Evolutionary conservation across 2,113 vertebrate genomes (phyloP), one percentile per base, ranked within the genome.

Genomic region (Tragelaphus imberbis): DNA sequence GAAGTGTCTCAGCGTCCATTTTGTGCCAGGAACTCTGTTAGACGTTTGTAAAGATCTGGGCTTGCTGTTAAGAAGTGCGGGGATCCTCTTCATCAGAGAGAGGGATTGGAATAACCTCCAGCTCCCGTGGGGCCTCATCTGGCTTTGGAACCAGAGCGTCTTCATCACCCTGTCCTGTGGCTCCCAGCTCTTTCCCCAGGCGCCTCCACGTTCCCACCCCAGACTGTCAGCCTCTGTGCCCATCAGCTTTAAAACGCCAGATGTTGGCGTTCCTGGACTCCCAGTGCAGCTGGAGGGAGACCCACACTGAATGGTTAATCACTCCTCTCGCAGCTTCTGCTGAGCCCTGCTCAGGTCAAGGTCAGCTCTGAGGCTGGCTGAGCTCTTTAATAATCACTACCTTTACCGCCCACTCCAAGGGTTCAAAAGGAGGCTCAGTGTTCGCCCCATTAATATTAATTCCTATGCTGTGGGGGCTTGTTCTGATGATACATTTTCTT

Each of bases 381-480:
- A 95, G 97, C 90, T 97, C 97, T 91, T 97, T 95, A 95, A 90
- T 90, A 95, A 95, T 97, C 96, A 96, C 93, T 87, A 85, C 96
- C 97, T 98, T 97, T 91, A 55, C 97, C 86, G 68, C 97, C 96
- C 96, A 96, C 92, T 82, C 92, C 97, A 93, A 58, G 59, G 68
- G 95, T 98, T 98, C 97, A 97, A 95, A 97, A 97, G 96, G 95
- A 97, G 96, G 97, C 97, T 97, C 95, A 15, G 33, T 84, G 97
- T 98, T 97, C 2, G 0, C 86, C 90, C 53, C 97, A 98, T 98
- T 97, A 98, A 99, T 98, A 98, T 98, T 98, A 98, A 98, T 98
- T 96, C 87, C 59, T 95, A 94, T 96, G 97, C 98, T 98, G 88
- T 97, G 98, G 97, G 98, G 98, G 95, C 95, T 98, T 97, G 93